phyloP scores from a whole-genome alignment of 30 jellyfish, hydroid and myxozoan species.

The Clytia hemisphaerica region DNA sequence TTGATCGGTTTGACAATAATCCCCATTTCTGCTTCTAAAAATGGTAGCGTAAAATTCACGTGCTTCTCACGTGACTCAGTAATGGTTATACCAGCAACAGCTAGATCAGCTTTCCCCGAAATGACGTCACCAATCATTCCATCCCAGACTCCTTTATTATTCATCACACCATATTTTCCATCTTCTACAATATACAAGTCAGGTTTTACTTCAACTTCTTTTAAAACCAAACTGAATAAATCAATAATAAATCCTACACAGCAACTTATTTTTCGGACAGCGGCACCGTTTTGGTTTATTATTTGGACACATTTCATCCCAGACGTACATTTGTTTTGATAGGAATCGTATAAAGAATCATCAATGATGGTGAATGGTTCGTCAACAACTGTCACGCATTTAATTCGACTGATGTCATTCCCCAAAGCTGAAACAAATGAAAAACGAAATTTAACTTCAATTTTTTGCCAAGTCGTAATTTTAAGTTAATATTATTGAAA shows the following conservation, averaged over 20 bases:
- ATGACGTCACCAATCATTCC: slow-evolving; percentile 80
- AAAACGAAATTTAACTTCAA: too few relatives aligned
- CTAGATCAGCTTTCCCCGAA: slow-evolving; percentile 66
- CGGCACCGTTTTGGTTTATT: not conserved
- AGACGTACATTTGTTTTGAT: slow-evolving; percentile 1
- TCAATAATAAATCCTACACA: slow-evolving; percentile 63
- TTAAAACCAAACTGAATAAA: slow-evolving; percentile 18
- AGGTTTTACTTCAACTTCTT: slow-evolving; percentile 33
- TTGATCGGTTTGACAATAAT: slow-evolving; percentile 27
- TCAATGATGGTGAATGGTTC: slow-evolving; percentile 50
- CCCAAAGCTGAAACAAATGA: too few relatives aligned
- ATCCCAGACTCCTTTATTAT: slow-evolving; percentile 59
- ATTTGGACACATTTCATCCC: slow-evolving; percentile 14
- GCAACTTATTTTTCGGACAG: slow-evolving; percentile 42
- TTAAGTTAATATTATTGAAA: too few relatives aligned
- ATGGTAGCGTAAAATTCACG: slow-evolving; percentile 57
- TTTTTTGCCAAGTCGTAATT: too few relatives aligned
- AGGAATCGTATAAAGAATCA: slow-evolving; percentile 23
- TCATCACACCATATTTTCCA: slow-evolving; percentile 49
- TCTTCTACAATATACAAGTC: slow-evolving; percentile 59
- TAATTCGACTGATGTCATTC: not conserved
- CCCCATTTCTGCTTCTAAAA: slow-evolving; percentile 40
- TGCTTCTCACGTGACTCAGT: slow-evolving; percentile 33
- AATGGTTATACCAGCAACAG: slow-evolving; percentile 61
- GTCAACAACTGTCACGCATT: slow-evolving; percentile 54